A percentile compares a stretch with the other conserved stretches of the same genome.
These are phyloP conservation scores for Notothenia coriiceps DNA, from an alignment of 2,113 vertebrate genomes.

Conservation along the genomic window DNA sequence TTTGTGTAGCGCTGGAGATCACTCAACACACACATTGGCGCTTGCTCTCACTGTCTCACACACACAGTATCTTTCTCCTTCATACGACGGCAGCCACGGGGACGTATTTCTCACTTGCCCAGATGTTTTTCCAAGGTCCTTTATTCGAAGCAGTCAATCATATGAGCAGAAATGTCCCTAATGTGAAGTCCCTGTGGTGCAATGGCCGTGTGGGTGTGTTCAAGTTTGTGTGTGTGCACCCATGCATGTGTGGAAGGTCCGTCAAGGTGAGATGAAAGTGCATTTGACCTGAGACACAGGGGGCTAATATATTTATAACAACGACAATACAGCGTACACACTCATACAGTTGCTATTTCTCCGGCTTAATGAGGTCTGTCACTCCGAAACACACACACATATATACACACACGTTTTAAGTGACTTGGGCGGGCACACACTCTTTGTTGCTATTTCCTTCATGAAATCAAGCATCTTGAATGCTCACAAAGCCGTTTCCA, in stretches of 20 bases:
- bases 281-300: slow-evolving; percentile 58
- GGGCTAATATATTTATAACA: slow-evolving; percentile 65
- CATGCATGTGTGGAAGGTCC: slow-evolving; percentile 59
- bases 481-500: slow-evolving; percentile 6
- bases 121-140: slow-evolving; percentile 83
- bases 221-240: neutral
- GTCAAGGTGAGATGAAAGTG: slow-evolving; percentile 70
- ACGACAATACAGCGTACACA: slow-evolving; percentile 27
- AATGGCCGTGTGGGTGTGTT: slow-evolving; percentile 18
- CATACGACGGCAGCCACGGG: slow-evolving; percentile 65
- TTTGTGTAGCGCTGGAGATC: slow-evolving; percentile 65
- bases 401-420: slow-evolving; percentile 13
- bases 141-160: slow-evolving; percentile 78
- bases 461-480: slow-evolving; percentile 4
- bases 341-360: slow-evolving; percentile 33
- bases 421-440: slow-evolving; percentile 9
- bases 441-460: slow-evolving; percentile 35
- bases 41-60: neutral
- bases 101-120: slow-evolving; percentile 75
- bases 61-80: slow-evolving; percentile 62
- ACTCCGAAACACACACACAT: slow-evolving; percentile 21
- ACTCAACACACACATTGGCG: slow-evolving; percentile 33
- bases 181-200: slow-evolving; percentile 64
- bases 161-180: slow-evolving; percentile 69
- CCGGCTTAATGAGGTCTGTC: slow-evolving; percentile 59